Conservation (phyloP, 2,888 invertebrate species). For the Spodoptera exigua region DNA sequence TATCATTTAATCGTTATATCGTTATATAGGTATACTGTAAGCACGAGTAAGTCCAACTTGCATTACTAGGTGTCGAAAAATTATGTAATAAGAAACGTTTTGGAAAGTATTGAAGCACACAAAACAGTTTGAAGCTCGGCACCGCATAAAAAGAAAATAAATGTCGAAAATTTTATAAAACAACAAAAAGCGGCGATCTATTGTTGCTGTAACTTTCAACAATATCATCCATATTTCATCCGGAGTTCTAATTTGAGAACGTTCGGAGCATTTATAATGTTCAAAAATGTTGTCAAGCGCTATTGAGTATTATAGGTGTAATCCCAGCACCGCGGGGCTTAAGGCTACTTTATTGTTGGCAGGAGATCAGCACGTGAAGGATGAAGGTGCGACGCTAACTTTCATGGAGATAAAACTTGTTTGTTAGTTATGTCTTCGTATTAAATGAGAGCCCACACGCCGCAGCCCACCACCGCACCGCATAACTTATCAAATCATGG, state of each 20-base stretch:
- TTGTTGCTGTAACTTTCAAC: slow-evolving; percentile 20
- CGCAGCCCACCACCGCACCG: slow-evolving; percentile 56
- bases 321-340: slow-evolving; percentile 69
- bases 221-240: slow-evolving; percentile 17
- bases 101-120: too few species aligned
- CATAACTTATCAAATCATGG: slow-evolving; percentile 67
- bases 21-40: too few species aligned
- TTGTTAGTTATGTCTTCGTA: slow-evolving; percentile 79
- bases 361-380: slow-evolving; percentile 84
- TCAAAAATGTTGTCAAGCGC: slow-evolving; percentile 55
- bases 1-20: slow-evolving; percentile 1
- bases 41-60: too few species aligned
- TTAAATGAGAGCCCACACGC: slow-evolving; percentile 66
- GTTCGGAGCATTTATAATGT: slow-evolving; percentile 22
- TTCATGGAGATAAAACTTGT: slow-evolving; percentile 85
- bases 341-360: slow-evolving; percentile 80
- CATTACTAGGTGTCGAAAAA: too few species aligned
- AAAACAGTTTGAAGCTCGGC: too few species aligned
- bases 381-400: slow-evolving; percentile 84
- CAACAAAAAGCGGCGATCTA: slow-evolving; percentile 7
- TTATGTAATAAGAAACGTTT: too few species aligned
- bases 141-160: slow-evolving; percentile 1
- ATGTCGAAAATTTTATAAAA: slow-evolving; percentile 4
- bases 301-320: slow-evolving; percentile 65
- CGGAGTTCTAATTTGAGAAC: slow-evolving; percentile 22